Conservation (phyloP, 1,140 invertebrate genomes). For the Onthophagus taurus region DNA sequence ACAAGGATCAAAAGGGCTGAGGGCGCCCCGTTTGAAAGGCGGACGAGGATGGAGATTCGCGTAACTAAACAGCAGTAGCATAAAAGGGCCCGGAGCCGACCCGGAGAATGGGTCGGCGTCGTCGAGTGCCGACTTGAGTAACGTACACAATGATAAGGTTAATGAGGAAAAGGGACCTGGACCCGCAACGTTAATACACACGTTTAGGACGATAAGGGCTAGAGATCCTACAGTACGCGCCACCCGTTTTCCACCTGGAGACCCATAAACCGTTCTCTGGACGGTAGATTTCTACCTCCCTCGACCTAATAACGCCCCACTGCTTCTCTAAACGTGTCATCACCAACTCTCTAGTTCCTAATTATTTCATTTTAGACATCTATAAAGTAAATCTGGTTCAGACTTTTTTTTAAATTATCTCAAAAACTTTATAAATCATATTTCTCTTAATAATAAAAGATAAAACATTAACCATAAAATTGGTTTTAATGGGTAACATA, state of each 20-base stretch:
- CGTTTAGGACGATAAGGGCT: slow-evolving; percentile 12
- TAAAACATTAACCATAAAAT: too few species aligned
- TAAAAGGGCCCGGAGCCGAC: slow-evolving; percentile 4
- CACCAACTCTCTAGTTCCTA: too few species aligned
- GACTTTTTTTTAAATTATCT: too few species aligned
- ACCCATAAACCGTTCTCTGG: slow-evolving; percentile 3
- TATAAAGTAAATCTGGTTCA: too few species aligned
- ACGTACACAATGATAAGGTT: slow-evolving; percentile 15
- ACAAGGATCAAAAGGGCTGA: slow-evolving; percentile 3
- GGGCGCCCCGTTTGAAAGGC: slow-evolving; percentile 5
- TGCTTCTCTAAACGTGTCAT: too few species aligned
- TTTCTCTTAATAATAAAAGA: too few species aligned
- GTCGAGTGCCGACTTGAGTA: slow-evolving; percentile 12
- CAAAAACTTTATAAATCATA: too few species aligned
- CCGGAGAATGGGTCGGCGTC: slow-evolving; percentile 3
- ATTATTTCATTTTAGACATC: too few species aligned
- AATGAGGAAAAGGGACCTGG: slow-evolving; percentile 14
- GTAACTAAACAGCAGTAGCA: slow-evolving; percentile 1
- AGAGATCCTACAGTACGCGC: too few species aligned
- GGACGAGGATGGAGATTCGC: not conserved
- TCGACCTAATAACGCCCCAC: too few species aligned
- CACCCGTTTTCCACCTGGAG: slow-evolving; percentile 2
- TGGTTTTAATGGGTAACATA: too few species aligned
- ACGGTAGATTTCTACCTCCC: too few species aligned
- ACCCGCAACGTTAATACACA: slow-evolving; percentile 12